Base-by-base conservation (phyloP, 1,140 invertebrate genomes). In the Saccostrea cuccullata region DNA sequence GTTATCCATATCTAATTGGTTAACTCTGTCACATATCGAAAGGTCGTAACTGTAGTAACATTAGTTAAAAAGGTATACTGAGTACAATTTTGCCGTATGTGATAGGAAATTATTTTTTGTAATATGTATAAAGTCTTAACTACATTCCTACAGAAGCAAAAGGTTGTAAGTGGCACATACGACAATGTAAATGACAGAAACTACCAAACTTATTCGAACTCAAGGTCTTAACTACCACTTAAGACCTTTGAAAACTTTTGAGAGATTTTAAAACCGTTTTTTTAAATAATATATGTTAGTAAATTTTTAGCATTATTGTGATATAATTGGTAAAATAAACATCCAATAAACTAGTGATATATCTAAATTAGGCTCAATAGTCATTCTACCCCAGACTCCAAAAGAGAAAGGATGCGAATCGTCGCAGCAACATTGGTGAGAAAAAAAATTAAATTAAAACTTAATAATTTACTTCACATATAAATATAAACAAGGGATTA, bases 341-440 rank as follows among this genome's bases (percentile, higher is more conserved):
- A 36, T 36, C 30, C 30, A 0, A 36, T 36, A 64, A 64, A 64
- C 58, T 12, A 64, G 9, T 15, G 15, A 64, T 64, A 5, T 64
- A 64, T n/a, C 58, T 64, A 64, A 15, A 64, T n/a, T 5, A 15
- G 15, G 58, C 12, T 64, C n/a, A 64, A 64, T 64, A 64, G 58
- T 64, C 58, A 64, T 15, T 64, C 58, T n/a, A n/a, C n/a, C 15
- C n/a, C 58, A 64, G 58, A 64, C 11, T 64, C 58, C 58, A 64
- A n/a, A 15, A n/a, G n/a, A 20, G 15, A n/a, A 64, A 15, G 58
- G 58, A 64, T 64, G 58, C n/a, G 58, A 20, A 60, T 60, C 3
- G n/a, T n/a, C n/a, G 58, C 58, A 60, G 58, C 58, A 60, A 60
- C 58, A 60, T 60, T 60, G 58, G 58, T 60, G n/a, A 60, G 58